These are phyloP conservation scores for Coilia nasus DNA, from an alignment of 2,797 vertebrate genomes.

Conservation along the genomic window DNA sequence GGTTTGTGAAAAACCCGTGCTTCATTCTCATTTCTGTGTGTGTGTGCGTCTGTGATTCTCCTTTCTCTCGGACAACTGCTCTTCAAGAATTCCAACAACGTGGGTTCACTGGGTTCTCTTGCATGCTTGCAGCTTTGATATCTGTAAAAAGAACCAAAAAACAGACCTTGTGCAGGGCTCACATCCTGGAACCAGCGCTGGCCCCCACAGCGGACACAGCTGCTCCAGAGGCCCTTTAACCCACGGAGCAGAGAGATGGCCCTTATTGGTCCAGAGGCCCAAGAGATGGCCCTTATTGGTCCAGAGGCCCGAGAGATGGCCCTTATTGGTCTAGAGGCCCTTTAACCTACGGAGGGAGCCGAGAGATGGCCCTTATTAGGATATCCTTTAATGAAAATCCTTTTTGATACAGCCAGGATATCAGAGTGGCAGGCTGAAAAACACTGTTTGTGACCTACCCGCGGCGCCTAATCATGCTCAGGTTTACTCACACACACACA, in stretches of 20 bases:
- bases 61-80: not conserved
- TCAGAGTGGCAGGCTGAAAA: not conserved
- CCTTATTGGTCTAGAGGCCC: not conserved
- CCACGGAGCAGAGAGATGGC: not conserved
- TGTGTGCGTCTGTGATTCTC: not conserved
- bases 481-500: constrained; percentile 2
- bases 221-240: constrained; percentile 7
- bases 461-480: not conserved
- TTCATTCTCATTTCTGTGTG: not conserved
- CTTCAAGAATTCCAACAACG: not conserved
- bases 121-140: not conserved
- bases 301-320: constrained; percentile 4
- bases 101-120: constrained; percentile 6
- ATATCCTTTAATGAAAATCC: no score
- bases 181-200: not conserved
- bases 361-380: no score
- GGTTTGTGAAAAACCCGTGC: not conserved
- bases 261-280: not conserved
- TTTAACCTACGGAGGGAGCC: no score
- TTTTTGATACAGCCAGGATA: constrained; percentile 11
- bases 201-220: not conserved
- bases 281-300: not conserved
- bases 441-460: not conserved
- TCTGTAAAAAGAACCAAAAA: constrained; percentile 7
- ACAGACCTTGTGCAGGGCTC: not conserved